Evolutionary conservation across 2,888 invertebrate genomes (phyloP).

Genomic region (Cosmia trapezina): DNA sequence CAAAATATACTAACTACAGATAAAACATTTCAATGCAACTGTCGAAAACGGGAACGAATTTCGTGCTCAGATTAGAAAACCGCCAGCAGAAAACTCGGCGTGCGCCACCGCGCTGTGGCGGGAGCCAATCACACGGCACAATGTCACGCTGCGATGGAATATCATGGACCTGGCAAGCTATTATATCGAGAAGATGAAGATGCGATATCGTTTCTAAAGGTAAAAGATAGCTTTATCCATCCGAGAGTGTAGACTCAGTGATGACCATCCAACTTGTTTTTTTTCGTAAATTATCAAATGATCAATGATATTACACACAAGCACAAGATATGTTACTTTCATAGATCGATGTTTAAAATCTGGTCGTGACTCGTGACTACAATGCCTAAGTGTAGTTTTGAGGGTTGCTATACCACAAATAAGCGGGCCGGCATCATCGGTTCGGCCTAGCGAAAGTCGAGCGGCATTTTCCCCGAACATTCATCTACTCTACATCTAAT

Average conservation of each 20-base stretch:
- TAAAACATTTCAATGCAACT: constrained; percentile 67
- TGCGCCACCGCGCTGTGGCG: constrained; percentile 65
- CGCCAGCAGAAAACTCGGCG: constrained; percentile 81
- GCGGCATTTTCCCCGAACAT: no score
- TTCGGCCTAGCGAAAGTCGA: no score
- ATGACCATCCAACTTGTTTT: background rate
- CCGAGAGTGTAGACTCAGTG: background rate
- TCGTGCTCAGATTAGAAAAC: constrained; percentile 83
- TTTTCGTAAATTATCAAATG: no score
- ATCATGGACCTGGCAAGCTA: constrained; percentile 33
- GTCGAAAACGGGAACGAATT: constrained; percentile 78
- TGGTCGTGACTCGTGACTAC: no score
- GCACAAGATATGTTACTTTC: no score
- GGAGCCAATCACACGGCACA: constrained; percentile 71
- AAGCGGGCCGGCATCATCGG: no score
- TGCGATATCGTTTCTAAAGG: background rate
- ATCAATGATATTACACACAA: no score
- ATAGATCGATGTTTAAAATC: no score
- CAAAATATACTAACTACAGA: constrained; percentile 8
- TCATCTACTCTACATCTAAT: no score
- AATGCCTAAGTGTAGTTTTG: no score
- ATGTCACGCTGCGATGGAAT: constrained; percentile 62
- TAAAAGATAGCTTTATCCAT: background rate
- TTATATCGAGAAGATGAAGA: constrained; percentile 8
- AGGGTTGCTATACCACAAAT: no score